phyloP scores from a whole-genome alignment of 2,797 vertebrate species.

The Artibeus lituratus region DNA sequence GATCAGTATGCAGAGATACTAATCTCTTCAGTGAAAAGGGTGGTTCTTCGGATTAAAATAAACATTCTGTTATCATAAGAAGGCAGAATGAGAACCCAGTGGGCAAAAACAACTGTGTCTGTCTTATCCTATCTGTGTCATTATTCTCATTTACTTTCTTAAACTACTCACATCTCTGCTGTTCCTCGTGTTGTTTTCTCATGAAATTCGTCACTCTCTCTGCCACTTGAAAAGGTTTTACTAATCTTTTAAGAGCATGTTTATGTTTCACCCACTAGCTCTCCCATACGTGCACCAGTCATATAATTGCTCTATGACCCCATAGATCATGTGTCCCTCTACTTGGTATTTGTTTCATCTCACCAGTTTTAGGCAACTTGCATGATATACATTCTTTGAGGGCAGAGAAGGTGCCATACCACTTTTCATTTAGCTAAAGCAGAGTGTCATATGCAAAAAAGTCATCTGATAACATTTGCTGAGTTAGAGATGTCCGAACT shows the following conservation, averaged over 20 bases:
- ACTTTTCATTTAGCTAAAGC: background rate
- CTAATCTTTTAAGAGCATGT: background rate
- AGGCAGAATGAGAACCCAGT: background rate
- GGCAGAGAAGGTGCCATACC: background rate
- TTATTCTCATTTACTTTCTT: conserved; percentile 3
- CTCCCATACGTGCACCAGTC: background rate
- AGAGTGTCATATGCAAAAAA: background rate
- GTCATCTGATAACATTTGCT: background rate
- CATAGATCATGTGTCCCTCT: background rate
- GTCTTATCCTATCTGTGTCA: background rate
- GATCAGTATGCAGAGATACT: background rate
- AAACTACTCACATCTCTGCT: background rate
- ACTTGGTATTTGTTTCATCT: background rate
- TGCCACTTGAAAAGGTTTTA: background rate
- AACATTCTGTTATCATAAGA: background rate
- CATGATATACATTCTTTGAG: conserved; percentile 16
- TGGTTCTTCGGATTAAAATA: background rate
- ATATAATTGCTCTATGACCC: background rate
- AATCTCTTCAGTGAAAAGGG: background rate
- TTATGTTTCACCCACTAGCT: background rate
- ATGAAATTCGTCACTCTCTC: background rate
- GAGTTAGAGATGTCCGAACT: background rate
- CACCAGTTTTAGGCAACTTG: background rate
- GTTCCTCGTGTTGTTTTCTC: background rate
- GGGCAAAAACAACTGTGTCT: background rate